A percentile compares a stretch with the other conserved stretches of the same genome.
Evolutionary conservation across 2,888 invertebrate species (phyloP).

Genomic region (Myopa tessellatipennis): DNA sequence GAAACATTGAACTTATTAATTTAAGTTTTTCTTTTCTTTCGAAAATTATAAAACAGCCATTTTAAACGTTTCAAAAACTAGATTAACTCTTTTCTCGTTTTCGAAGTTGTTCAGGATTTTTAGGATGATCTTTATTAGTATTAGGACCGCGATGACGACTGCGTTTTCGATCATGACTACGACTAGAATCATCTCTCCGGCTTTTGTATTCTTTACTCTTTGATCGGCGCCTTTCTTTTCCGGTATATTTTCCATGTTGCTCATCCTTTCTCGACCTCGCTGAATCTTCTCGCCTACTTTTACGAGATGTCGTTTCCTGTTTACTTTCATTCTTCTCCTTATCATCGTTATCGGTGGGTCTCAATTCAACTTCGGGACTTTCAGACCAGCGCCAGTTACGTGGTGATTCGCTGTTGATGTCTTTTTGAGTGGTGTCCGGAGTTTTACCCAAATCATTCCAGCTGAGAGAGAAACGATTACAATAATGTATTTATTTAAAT

Average conservation of each 20-base stretch:
- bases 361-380: constrained; percentile 72
- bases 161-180: background rate
- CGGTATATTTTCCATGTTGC: background rate
- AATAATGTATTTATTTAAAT: background rate
- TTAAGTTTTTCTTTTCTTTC: background rate
- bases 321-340: background rate
- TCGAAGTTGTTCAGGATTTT: background rate
- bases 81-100: background rate
- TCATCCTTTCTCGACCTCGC: background rate
- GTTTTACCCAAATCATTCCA: constrained; percentile 56
- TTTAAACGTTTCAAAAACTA: no score
- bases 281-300: background rate
- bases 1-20: background rate
- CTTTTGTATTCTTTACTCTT: background rate
- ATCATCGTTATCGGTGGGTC: background rate
- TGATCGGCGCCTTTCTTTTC: background rate
- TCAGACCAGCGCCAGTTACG: constrained; percentile 82
- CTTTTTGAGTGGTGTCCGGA: background rate
- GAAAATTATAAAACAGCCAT: no score
- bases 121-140: background rate
- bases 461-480: constrained; percentile 45
- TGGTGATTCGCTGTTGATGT: background rate
- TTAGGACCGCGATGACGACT: background rate
- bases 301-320: background rate
- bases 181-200: background rate